Conservation (phyloP, 2,888 invertebrate species). For the Volucella inflata region DNA sequence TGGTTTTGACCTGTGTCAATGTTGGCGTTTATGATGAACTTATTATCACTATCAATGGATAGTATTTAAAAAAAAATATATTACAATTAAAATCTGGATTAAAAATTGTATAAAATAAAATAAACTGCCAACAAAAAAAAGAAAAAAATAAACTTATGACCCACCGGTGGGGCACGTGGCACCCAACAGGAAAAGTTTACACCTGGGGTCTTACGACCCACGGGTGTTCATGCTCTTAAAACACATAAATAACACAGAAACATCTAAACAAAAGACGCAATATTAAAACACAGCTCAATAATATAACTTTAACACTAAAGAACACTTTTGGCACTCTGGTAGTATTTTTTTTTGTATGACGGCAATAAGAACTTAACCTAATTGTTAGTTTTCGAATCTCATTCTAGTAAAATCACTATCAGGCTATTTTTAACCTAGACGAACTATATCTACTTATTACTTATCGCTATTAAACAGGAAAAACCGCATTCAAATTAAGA, state of each 20-base stretch:
- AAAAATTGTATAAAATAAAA: background rate
- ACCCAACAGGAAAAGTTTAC: background rate
- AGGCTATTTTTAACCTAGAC: too few species aligned
- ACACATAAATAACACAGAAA: background rate
- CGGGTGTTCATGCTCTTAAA: conserved; percentile 11
- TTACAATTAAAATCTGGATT: conserved; percentile 8
- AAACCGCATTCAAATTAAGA: too few species aligned
- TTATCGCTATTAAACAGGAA: too few species aligned
- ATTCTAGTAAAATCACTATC: too few species aligned
- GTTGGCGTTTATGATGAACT: background rate
- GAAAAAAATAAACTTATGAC: background rate
- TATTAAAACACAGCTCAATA: background rate
- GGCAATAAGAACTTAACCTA: too few species aligned
- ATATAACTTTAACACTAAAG: conserved; percentile 19
- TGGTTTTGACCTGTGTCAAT: background rate
- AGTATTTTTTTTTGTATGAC: too few species aligned
- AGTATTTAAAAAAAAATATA: too few species aligned
- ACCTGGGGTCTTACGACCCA: background rate
- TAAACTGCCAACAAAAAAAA: background rate
- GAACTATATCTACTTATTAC: too few species aligned
- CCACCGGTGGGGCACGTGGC: conserved; percentile 19
- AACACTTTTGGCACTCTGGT: background rate
- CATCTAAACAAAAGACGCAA: background rate
- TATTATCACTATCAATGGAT: background rate
- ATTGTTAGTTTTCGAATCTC: too few species aligned